A percentile compares a stretch with the other conserved stretches of the same genome.
Conservation (phyloP, 2,888 invertebrate species). For the Hyalella azteca region DNA sequence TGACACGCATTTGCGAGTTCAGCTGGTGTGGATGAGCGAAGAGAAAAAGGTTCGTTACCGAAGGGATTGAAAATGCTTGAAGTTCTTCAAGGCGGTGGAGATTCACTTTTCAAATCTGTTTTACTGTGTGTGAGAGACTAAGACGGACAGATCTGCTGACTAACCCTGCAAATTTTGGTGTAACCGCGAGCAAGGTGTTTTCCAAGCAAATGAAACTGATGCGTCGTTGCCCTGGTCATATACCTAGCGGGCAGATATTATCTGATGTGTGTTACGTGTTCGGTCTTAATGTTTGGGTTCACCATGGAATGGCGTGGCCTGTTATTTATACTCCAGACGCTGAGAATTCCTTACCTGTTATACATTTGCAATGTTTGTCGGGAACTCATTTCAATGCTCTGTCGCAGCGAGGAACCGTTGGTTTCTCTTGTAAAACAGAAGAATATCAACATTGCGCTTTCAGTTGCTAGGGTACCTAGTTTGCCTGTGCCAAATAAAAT, state of each 20-base stretch:
- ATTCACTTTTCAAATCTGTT: neutral
- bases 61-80: neutral
- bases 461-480: too few relatives aligned
- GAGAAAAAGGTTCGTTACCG: neutral
- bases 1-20: neutral
- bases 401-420: too few relatives aligned
- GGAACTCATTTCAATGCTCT: too few relatives aligned
- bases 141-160: neutral
- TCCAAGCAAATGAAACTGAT: neutral
- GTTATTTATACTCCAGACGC: neutral
- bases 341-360: too few relatives aligned
- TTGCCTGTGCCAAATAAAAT: too few relatives aligned
- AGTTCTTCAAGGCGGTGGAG: neutral
- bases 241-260: neutral
- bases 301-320: neutral
- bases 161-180: neutral
- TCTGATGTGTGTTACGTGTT: neutral
- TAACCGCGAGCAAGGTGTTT: neutral
- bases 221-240: neutral
- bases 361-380: too few relatives aligned
- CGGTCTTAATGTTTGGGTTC: neutral
- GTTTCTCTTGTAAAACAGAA: too few relatives aligned
- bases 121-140: neutral
- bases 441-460: too few relatives aligned
- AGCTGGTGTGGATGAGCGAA: neutral